Evolutionary conservation across 2,888 invertebrate species (phyloP).

Genomic region (Tetranychus piercei): DNA sequence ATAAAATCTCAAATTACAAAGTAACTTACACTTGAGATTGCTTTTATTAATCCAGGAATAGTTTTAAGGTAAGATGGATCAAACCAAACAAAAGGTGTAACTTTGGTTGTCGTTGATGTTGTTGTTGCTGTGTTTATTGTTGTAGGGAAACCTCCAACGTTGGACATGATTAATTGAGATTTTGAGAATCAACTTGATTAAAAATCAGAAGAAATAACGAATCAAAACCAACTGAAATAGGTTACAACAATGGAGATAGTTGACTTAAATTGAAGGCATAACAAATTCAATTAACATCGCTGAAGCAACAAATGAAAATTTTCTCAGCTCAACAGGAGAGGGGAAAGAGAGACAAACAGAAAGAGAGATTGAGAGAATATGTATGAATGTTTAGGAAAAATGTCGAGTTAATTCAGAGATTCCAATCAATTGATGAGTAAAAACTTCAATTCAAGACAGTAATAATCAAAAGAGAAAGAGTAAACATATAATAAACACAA

Average conservation of each 20-base stretch:
- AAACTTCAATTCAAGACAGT: no score
- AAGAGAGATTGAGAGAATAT: background rate
- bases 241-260: background rate
- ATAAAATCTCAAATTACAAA: background rate
- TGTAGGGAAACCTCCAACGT: conserved; percentile 8
- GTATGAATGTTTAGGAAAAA: no score
- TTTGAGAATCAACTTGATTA: background rate
- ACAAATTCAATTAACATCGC: background rate
- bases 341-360: background rate
- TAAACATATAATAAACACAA: no score
- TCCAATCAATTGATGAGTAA: no score
- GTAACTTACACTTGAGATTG: conserved; percentile 52
- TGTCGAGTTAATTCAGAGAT: no score
- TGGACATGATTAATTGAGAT: background rate
- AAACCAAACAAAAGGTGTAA: conserved; percentile 34
- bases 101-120: conserved; percentile 24
- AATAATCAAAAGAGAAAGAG: no score
- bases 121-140: conserved; percentile 6
- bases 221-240: background rate
- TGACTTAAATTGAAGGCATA: background rate
- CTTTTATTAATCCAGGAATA: conserved; percentile 55
- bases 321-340: background rate
- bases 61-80: conserved; percentile 52
- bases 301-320: background rate
- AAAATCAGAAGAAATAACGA: background rate